Conservation (phyloP, 2,888 invertebrate species). For the Labia minor region DNA sequence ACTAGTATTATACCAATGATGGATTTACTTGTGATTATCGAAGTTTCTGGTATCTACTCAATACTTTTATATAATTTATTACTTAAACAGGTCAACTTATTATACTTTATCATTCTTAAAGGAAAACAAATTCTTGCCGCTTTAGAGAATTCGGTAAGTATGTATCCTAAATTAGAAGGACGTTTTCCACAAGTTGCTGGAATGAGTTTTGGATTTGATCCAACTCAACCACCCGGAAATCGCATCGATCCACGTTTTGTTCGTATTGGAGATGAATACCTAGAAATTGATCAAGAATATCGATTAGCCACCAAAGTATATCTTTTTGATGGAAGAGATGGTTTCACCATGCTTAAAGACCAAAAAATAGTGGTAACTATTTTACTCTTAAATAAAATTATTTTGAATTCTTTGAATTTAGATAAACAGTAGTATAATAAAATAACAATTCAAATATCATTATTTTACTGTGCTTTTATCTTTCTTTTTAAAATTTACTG, state of each 20-base stretch:
- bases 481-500: conserved; percentile 25
- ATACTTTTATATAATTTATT: too few relatives aligned
- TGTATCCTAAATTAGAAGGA: conserved; percentile 79
- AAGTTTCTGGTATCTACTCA: conserved; percentile 49
- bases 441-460: too few relatives aligned
- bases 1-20: conserved; percentile 75
- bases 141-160: conserved; percentile 73
- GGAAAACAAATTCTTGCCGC: conserved; percentile 56
- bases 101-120: conserved; percentile 29
- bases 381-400: too few relatives aligned
- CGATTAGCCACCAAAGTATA: conserved; percentile 73
- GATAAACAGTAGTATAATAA: too few relatives aligned
- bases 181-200: conserved; percentile 80
- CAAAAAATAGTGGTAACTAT: conserved; percentile 58
- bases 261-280: conserved; percentile 73
- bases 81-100: conserved; percentile 16
- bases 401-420: too few relatives aligned
- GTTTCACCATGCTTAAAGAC: conserved; percentile 65
- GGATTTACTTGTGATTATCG: conserved; percentile 68
- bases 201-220: conserved; percentile 64
- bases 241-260: conserved; percentile 60
- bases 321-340: conserved; percentile 70
- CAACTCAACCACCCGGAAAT: conserved; percentile 53
- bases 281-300: conserved; percentile 60
- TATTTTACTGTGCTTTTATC: neutral